A percentile compares a stretch with the other conserved stretches of the same genome.
These are phyloP conservation scores for Dysidea cf. avara DNA, from an alignment of 37 sponge, comb jelly and placozoan genomes.

Conservation along the genomic window DNA sequence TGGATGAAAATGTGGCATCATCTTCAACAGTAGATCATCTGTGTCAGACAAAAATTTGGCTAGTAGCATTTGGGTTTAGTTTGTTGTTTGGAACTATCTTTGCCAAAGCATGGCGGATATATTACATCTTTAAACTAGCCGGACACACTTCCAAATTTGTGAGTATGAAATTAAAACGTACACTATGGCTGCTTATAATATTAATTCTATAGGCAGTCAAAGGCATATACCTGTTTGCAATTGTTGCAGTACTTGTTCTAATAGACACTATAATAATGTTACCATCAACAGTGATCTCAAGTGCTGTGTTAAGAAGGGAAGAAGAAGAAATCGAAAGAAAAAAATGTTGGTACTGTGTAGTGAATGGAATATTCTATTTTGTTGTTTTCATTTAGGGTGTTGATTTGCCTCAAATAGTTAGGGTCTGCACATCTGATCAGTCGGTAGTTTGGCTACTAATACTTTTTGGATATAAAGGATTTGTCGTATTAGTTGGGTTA, in stretches of 20 bases:
- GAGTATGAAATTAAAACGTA: too few species aligned
- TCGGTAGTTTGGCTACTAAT: conserved; percentile 20
- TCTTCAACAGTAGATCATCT: neutral
- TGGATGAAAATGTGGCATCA: conserved; percentile 15
- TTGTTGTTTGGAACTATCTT: conserved; percentile 64
- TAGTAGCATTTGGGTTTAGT: conserved; percentile 56
- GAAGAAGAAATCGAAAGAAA: too few species aligned
- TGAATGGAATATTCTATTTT: too few species aligned
- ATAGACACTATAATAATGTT: too few species aligned
- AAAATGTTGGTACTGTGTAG: too few species aligned
- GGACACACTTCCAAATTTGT: too few species aligned
- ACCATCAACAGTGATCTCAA: too few species aligned
- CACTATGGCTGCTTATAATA: too few species aligned
- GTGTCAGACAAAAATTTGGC: conserved; percentile 47
- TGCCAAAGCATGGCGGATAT: conserved; percentile 65
- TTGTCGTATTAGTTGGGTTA: conserved; percentile 49
- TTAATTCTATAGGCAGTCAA: too few species aligned
- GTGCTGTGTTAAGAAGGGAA: too few species aligned
- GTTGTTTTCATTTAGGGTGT: conserved; percentile 5
- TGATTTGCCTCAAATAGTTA: conserved; percentile 26
- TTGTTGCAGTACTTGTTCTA: too few species aligned
- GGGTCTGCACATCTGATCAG: conserved; percentile 10
- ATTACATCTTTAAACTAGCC: conserved; percentile 56
- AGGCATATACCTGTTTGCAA: too few species aligned
- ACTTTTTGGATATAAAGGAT: conserved; percentile 66